Evolutionary conservation across 1,140 invertebrate genomes (phyloP).

Genomic region (Leguminivora glycinivorella): DNA sequence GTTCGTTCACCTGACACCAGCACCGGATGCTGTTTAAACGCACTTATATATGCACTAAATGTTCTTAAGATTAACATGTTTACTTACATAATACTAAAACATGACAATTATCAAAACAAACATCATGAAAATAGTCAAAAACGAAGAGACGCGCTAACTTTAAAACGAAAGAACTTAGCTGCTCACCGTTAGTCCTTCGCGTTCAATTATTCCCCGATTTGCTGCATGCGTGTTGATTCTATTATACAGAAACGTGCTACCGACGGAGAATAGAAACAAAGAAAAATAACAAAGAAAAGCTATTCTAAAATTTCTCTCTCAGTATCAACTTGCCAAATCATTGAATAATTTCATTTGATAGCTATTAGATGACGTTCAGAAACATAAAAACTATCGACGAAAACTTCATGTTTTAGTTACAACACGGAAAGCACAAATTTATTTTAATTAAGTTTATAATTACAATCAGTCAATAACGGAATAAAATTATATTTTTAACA

Average conservation of each 20-base stretch:
- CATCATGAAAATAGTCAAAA: constrained; percentile 45
- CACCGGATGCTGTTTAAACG: constrained; percentile 41
- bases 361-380: not conserved
- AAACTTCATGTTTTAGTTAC: not conserved
- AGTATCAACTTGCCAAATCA: constrained; percentile 58
- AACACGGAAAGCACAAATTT: too few species aligned
- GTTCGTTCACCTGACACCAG: constrained; percentile 53
- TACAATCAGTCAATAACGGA: too few species aligned
- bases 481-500: too few species aligned
- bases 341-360: constrained; percentile 34
- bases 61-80: constrained; percentile 57
- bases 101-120: constrained; percentile 52
- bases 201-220: not conserved
- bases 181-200: constrained; percentile 42
- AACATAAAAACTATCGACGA: not conserved
- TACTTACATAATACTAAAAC: constrained; percentile 57
- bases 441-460: too few species aligned
- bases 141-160: constrained; percentile 52
- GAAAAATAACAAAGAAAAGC: constrained; percentile 9
- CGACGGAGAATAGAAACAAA: not conserved
- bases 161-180: constrained; percentile 35
- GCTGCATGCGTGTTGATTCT: not conserved
- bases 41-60: constrained; percentile 43
- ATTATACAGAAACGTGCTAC: not conserved
- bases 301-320: constrained; percentile 35